These are phyloP conservation scores for Erynnis tages DNA, from an alignment of 2,888 invertebrate genomes.

Conservation along the genomic window DNA sequence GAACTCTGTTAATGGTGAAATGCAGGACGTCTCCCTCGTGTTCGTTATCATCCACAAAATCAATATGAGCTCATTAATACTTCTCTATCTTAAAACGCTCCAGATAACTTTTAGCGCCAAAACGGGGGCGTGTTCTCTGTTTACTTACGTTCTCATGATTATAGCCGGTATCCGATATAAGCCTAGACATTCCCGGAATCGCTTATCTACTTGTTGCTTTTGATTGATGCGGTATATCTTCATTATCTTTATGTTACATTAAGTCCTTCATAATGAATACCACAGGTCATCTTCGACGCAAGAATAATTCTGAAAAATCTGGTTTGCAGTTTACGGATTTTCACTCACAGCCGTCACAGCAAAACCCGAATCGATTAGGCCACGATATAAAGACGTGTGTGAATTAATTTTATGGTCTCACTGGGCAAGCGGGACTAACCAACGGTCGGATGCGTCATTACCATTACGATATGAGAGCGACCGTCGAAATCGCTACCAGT, in stretches of 20 bases:
- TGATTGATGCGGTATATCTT: conserved; percentile 22
- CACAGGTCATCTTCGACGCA: conserved; percentile 38
- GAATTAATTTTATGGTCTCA: conserved; percentile 41
- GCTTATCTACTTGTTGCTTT: conserved; percentile 19
- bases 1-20: conserved; percentile 73
- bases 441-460: conserved; percentile 68
- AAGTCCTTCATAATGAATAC: conserved; percentile 22
- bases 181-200: conserved; percentile 14
- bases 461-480: conserved; percentile 58
- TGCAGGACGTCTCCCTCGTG: conserved; percentile 51
- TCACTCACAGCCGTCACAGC: conserved; percentile 54
- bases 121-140: conserved; percentile 43
- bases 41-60: conserved; percentile 57
- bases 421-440: conserved; percentile 55
- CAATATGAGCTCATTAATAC: conserved; percentile 49
- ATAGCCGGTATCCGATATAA: conserved; percentile 9
- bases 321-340: conserved; percentile 31
- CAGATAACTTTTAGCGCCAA: conserved; percentile 36
- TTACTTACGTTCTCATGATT: conserved; percentile 30
- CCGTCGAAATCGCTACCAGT: conserved; percentile 58
- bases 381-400: conserved; percentile 36
- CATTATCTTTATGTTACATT: conserved; percentile 17
- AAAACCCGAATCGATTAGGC: conserved; percentile 31
- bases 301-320: conserved; percentile 38
- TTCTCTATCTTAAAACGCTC: conserved; percentile 3